Evolutionary conservation across 1,140 invertebrate genomes (phyloP).

Genomic region (Drosophila pallidifrons): DNA sequence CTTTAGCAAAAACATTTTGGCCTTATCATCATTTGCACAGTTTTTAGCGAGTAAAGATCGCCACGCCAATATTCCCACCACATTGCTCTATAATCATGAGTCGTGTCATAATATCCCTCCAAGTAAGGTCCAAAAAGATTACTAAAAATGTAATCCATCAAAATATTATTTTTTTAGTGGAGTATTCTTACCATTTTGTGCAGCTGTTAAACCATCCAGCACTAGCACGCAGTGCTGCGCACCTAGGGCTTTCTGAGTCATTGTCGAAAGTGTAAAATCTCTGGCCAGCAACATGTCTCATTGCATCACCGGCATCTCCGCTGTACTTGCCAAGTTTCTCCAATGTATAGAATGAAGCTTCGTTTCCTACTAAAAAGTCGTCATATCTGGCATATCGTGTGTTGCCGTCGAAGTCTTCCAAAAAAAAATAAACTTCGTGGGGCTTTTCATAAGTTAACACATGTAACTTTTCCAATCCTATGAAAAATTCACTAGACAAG

Average conservation of each 20-base stretch:
- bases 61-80: not conserved
- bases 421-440: not conserved
- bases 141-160: not conserved
- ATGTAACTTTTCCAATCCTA: constrained; percentile 5
- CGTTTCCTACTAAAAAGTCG: not conserved
- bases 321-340: not conserved
- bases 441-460: not conserved
- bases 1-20: not conserved
- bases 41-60: not conserved
- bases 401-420: not conserved
- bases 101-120: not conserved
- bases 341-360: not conserved
- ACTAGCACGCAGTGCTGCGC: not conserved
- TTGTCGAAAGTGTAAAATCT: not conserved
- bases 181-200: not conserved
- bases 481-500: not conserved
- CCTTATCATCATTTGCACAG: not conserved
- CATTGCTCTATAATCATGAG: not conserved
- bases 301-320: not conserved
- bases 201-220: not conserved
- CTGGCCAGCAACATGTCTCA: not conserved
- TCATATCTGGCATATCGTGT: constrained; percentile 1
- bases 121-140: not conserved
- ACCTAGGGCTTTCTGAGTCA: too few relatives aligned
- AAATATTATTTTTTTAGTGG: not conserved